phyloP scores from a whole-genome alignment of 2,797 vertebrate genomes.

The Borostomias antarcticus region DNA sequence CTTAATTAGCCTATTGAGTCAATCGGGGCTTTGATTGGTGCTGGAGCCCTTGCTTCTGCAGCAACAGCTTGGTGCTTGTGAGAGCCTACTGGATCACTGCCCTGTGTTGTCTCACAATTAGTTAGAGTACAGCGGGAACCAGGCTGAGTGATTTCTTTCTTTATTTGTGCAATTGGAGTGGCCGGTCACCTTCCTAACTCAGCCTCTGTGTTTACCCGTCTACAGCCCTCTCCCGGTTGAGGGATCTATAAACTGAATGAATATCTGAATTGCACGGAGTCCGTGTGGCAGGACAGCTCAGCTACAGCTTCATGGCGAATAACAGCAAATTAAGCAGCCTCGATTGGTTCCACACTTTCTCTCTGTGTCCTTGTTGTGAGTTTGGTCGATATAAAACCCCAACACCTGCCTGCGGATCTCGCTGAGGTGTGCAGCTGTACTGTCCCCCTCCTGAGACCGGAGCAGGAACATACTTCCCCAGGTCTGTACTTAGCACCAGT shows the following conservation, averaged over 20 bases:
- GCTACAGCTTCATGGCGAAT: not conserved
- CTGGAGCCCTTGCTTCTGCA: constrained; percentile 13
- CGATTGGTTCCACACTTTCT: constrained; percentile 3
- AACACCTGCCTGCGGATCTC: not conserved
- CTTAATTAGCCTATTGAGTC: constrained; percentile 59
- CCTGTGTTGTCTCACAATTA: not conserved
- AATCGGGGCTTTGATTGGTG: constrained; percentile 60
- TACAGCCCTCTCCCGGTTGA: too few species aligned
- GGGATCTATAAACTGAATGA: too few species aligned
- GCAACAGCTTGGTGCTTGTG: constrained; percentile 10
- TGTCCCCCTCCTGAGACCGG: not conserved
- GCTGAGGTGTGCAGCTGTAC: not conserved
- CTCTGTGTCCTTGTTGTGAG: not conserved
- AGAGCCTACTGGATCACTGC: constrained; percentile 3
- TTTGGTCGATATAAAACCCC: not conserved
- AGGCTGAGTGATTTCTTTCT: too few species aligned
- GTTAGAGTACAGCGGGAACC: not conserved
- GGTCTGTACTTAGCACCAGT: not conserved
- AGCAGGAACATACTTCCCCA: not conserved
- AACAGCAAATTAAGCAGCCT: not conserved
- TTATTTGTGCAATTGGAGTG: too few species aligned
- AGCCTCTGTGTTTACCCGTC: too few species aligned
- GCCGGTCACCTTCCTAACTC: too few species aligned
- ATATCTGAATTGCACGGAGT: too few species aligned
- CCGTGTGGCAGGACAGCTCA: not conserved